Percentiles rank a stretch among this genome's conserved stretches.
Conservation (phyloP, 2,888 invertebrate genomes). For the Molorchus minor region DNA sequence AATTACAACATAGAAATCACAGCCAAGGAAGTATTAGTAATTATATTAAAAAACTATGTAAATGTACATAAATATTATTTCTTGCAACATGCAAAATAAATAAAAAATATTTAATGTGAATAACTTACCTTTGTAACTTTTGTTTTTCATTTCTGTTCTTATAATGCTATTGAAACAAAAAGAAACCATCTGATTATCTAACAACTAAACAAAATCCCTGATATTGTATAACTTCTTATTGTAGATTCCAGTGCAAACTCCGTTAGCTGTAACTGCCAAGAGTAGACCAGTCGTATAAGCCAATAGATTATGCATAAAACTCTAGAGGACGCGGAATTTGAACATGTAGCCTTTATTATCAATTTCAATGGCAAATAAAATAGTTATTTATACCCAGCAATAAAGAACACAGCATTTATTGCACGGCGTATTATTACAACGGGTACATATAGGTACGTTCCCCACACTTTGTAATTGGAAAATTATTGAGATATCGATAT, state of each 20-base stretch:
- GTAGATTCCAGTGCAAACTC: background rate
- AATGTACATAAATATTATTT: too few relatives aligned
- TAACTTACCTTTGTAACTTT: too few relatives aligned
- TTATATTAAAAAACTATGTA: too few relatives aligned
- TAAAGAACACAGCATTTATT: slow-evolving; percentile 25
- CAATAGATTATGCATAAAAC: slow-evolving; percentile 4
- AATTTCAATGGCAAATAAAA: slow-evolving; percentile 19
- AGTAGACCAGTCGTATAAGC: background rate
- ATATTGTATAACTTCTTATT: too few relatives aligned
- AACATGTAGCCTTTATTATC: slow-evolving; percentile 24
- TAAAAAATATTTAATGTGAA: too few relatives aligned
- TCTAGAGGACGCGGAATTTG: slow-evolving; percentile 9
- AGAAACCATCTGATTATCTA: too few relatives aligned
- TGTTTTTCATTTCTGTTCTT: too few relatives aligned
- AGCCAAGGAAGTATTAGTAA: too few relatives aligned
- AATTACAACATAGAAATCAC: too few relatives aligned
- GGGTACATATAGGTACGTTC: background rate
- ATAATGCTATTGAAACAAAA: too few relatives aligned
- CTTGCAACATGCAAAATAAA: too few relatives aligned
- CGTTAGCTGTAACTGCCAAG: background rate
- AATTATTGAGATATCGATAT: slow-evolving; percentile 25
- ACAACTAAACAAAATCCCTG: too few relatives aligned
- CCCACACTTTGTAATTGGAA: slow-evolving; percentile 20
- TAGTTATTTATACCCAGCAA: slow-evolving; percentile 22
- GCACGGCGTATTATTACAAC: slow-evolving; percentile 11